A percentile compares a stretch with the other conserved stretches of the same genome.
These are phyloP conservation scores for Synergus umbraculus DNA, from an alignment of 2,888 invertebrate genomes.

Conservation along the genomic window DNA sequence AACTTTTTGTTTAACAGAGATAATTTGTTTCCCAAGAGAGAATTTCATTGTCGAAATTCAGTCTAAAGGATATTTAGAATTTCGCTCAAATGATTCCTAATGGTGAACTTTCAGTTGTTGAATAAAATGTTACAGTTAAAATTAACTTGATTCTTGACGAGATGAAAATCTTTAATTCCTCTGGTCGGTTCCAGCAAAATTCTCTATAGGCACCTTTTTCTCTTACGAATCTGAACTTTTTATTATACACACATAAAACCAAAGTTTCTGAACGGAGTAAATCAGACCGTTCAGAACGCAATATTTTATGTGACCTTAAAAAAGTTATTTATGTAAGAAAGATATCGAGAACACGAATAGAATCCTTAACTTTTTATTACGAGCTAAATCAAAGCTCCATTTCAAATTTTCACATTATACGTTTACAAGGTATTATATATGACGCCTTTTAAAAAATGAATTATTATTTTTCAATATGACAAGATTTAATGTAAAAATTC, in stretches of 20 bases:
- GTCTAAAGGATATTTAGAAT: not conserved
- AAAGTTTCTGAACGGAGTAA: not conserved
- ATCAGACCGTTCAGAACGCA: not conserved
- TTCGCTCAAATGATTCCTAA: too few relatives aligned
- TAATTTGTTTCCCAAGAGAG: not conserved
- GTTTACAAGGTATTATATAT: not conserved
- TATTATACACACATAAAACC: not conserved
- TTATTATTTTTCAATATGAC: not conserved
- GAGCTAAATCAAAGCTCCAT: slow-evolving; percentile 6
- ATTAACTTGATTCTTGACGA: not conserved
- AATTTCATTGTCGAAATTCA: not conserved
- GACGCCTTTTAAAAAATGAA: not conserved
- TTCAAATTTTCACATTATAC: not conserved
- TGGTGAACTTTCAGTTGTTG: too few relatives aligned
- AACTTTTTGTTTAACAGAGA: not conserved
- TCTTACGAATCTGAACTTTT: not conserved
- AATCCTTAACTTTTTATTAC: not conserved
- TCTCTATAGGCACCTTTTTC: not conserved
- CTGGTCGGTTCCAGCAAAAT: not conserved
- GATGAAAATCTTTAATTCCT: not conserved
- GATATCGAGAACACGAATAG: not conserved
- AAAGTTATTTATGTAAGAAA: not conserved
- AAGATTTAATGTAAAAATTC: not conserved
- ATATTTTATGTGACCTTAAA: slow-evolving; percentile 9
- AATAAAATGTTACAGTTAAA: not conserved